These are phyloP conservation scores for Aquatica leii DNA, from an alignment of 2,888 invertebrate species.

Conservation along the genomic window DNA sequence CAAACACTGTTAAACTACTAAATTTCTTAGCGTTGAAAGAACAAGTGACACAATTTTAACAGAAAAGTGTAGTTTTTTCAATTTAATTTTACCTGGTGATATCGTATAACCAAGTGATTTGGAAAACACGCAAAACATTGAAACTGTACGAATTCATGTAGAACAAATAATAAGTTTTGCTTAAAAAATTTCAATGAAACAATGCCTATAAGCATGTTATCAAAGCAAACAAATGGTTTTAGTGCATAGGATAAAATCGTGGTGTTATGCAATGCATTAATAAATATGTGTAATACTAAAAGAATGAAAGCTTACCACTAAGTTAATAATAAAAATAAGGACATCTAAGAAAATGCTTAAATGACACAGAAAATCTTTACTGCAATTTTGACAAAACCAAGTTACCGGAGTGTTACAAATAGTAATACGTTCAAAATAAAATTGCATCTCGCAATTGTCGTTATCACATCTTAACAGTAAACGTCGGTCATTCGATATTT, in stretches of 20 bases:
- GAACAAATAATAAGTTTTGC: background rate
- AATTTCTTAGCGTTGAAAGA: no score
- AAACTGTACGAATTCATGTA: no score
- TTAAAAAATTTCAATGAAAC: background rate
- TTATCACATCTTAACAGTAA: conserved; percentile 1
- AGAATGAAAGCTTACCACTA: background rate
- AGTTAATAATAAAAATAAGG: background rate
- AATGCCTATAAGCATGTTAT: conserved; percentile 1
- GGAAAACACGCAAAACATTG: no score
- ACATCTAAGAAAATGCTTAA: background rate
- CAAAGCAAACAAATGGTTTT: background rate
- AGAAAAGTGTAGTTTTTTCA: background rate
- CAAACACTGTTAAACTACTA: no score
- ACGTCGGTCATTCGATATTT: background rate
- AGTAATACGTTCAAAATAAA: background rate
- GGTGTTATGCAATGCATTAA: no score
- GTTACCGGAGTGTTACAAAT: background rate
- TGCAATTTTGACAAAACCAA: background rate
- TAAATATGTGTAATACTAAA: background rate
- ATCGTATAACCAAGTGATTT: no score
- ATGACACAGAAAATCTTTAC: no score
- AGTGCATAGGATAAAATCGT: background rate
- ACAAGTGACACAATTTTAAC: no score
- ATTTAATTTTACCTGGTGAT: no score
- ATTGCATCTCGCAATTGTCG: background rate